Conservation (phyloP, 2,888 invertebrate species). For the Euzophera pinguis region DNA sequence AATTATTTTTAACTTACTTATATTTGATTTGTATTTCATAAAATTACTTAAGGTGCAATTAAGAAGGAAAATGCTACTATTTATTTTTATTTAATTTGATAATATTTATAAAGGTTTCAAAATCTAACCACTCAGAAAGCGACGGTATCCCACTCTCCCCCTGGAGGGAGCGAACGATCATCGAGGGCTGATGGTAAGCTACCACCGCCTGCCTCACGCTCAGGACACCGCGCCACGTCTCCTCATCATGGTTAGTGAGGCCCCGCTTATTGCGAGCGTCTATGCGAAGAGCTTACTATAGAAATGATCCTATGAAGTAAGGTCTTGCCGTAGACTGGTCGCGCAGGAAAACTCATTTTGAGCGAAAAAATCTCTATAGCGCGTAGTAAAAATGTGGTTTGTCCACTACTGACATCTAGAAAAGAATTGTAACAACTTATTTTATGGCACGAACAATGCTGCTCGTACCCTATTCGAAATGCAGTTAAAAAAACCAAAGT, state of each 20-base stretch:
- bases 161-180: slow-evolving; percentile 1
- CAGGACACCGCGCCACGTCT: slow-evolving; percentile 3
- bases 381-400: too few species aligned
- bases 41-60: too few species aligned
- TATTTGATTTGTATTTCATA: too few species aligned
- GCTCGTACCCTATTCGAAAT: too few species aligned
- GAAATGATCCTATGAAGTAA: not conserved
- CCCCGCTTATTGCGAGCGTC: not conserved
- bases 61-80: too few species aligned
- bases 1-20: too few species aligned
- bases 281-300: slow-evolving; percentile 1
- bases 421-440: too few species aligned
- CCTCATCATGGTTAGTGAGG: not conserved
- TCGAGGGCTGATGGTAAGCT: not conserved
- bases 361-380: not conserved
- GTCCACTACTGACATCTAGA: not conserved
- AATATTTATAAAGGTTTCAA: not conserved
- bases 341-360: not conserved
- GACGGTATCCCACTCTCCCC: not conserved
- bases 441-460: too few species aligned
- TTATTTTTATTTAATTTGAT: not conserved
- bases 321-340: too few species aligned
- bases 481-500: too few species aligned
- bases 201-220: slow-evolving; percentile 1
- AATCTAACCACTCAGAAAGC: slow-evolving; percentile 13